Base-by-base conservation (phyloP, 2,797 vertebrate genomes). In the Eutrigla gurnardus region DNA sequence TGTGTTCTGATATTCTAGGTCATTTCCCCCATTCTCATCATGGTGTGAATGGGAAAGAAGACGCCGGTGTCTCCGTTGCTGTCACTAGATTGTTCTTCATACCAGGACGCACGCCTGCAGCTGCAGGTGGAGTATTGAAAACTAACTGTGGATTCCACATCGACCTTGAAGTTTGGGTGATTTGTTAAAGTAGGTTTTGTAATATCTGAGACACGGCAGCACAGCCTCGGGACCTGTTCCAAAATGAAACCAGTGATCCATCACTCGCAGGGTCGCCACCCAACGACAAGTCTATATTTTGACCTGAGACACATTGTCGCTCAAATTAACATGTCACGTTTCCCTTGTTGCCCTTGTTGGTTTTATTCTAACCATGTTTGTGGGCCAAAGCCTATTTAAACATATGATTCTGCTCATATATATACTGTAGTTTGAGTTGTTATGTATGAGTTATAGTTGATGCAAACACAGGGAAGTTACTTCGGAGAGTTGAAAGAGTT, bases 81-180 rank as follows among this genome's bases (percentile, higher is more conserved):
- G 64, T 95, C 81, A 90, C 55, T 42, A 93, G 84, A 50, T 83
- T 97, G 87, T 91, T 89, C 65, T 96, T 96, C 74, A 91, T 95
- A 35, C 93, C 90, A 18, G 78, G 87, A 57, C 91, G 93, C 79
- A 91, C 86, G 60, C 85, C 79, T 67, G 74, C 35, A 58, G 67
- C 88, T 42, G 32, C 91, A 94, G 95, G 95, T 96, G 69, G 92
- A 77, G 67, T 35, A 39, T 25, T 9, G 7, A 42, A 65, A 68
- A 63, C 33, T 7, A 8, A 33, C 64, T 35, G 12, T 8, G 18
- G 32, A 10, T 46, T 70, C 47, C 9, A 9, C 32, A 11, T 36
- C 32, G 47, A 9, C 45, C 37, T 40, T 61, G 15, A 3, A 67
- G n/a, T 13, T 14, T 61, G 7, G 35, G 2, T 43, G 14, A 17